These are phyloP conservation scores for Microctonus hyperodae DNA, from an alignment of 2,888 invertebrate species.

Conservation along the genomic window DNA sequence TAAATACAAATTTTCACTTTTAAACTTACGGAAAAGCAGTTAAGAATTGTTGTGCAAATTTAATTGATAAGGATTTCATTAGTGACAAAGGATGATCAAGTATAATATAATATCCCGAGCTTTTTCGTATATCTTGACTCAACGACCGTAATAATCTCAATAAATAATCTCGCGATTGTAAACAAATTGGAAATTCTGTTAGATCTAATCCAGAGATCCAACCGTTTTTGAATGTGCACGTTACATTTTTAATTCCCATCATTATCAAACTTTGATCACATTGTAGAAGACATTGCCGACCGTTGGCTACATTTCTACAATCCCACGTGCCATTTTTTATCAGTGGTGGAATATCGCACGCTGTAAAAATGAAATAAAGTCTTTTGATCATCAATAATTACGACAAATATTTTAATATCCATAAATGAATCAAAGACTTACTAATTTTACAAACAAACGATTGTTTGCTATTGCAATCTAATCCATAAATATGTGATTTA, in stretches of 20 bases:
- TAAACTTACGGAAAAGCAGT: slow-evolving; percentile 42
- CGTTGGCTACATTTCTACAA: slow-evolving; percentile 34
- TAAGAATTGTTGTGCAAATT: slow-evolving; percentile 38
- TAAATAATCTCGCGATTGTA: slow-evolving; percentile 38
- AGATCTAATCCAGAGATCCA: slow-evolving; percentile 42
- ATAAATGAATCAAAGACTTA: slow-evolving; percentile 30
- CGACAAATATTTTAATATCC: background rate
- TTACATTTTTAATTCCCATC: slow-evolving; percentile 41
- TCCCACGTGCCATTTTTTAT: slow-evolving; percentile 47
- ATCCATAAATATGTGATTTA: slow-evolving; percentile 64
- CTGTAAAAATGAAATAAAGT: slow-evolving; percentile 31
- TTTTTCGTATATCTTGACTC: slow-evolving; percentile 42
- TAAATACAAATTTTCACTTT: background rate
- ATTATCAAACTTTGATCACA: slow-evolving; percentile 42
- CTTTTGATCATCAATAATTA: too few relatives aligned
- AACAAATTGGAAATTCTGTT: slow-evolving; percentile 49
- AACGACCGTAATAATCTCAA: slow-evolving; percentile 41
- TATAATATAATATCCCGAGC: slow-evolving; percentile 44
- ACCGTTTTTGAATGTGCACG: slow-evolving; percentile 38
- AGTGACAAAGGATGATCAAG: slow-evolving; percentile 38
- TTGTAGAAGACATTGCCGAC: slow-evolving; percentile 39
- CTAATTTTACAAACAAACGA: slow-evolving; percentile 63
- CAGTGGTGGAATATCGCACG: slow-evolving; percentile 41
- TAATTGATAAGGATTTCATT: slow-evolving; percentile 36
- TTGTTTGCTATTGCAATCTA: slow-evolving; percentile 66